Percentiles rank a stretch among this genome's conserved stretches.
phyloP scores from a whole-genome alignment of 2,113 vertebrate species.

The Apaloderma vittatum region DNA sequence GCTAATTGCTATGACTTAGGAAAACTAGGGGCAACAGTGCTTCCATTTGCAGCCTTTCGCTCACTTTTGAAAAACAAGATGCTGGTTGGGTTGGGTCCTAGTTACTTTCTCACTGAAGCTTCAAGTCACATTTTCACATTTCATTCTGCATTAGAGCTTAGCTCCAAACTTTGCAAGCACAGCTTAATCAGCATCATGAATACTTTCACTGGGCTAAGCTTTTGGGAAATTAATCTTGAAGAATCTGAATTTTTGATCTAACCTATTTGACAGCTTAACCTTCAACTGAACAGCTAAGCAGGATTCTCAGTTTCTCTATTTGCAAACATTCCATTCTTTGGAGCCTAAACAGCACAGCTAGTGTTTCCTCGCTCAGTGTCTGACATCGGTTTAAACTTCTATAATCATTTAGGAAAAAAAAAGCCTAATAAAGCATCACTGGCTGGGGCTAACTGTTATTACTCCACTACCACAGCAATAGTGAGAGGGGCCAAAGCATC shows the following conservation, averaged over 20 bases:
- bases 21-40: not conserved
- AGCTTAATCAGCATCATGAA: not conserved
- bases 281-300: not conserved
- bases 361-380: not conserved
- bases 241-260: not conserved
- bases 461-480: not conserved
- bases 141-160: not conserved
- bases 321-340: not conserved
- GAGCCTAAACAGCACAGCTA: not conserved
- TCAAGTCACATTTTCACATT: not conserved
- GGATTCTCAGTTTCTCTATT: not conserved
- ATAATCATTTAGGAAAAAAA: not conserved
- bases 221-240: not conserved
- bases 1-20: rapidly evolving
- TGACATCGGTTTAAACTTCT: not conserved
- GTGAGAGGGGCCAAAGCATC: not conserved
- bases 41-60: not conserved
- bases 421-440: not conserved
- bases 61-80: not conserved
- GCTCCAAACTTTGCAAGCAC: not conserved
- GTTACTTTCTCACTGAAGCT: not conserved
- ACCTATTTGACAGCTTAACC: not conserved
- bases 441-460: not conserved
- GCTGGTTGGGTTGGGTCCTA: not conserved
- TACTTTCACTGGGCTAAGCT: not conserved